A percentile compares a stretch with the other conserved stretches of the same genome.
Evolutionary conservation across 2,888 invertebrate species (phyloP).

Genomic region (Carcina quercana): DNA sequence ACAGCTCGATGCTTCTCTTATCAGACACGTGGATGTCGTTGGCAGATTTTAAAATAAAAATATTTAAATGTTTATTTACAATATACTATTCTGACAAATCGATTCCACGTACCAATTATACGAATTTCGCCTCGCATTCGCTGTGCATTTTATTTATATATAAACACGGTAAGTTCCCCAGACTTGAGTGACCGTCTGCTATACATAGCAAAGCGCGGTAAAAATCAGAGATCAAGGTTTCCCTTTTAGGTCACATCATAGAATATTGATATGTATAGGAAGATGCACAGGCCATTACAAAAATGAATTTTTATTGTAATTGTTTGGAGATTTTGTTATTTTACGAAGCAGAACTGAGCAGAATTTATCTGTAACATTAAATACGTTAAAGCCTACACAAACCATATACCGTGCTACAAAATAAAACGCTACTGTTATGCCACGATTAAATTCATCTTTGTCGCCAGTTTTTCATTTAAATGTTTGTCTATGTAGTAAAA

Average conservation of each 20-base stretch:
- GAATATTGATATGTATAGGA: slow-evolving; percentile 58
- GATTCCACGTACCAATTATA: slow-evolving; percentile 59
- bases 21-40: slow-evolving; percentile 66
- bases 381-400: no score
- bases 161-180: slow-evolving; percentile 7
- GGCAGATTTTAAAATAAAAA: slow-evolving; percentile 61
- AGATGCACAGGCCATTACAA: slow-evolving; percentile 10
- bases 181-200: slow-evolving; percentile 40
- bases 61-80: slow-evolving; percentile 70
- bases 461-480: no score
- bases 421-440: no score
- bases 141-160: slow-evolving; percentile 34
- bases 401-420: no score
- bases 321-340: no score
- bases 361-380: no score
- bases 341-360: no score
- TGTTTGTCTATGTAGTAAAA: no score
- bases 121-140: slow-evolving; percentile 49
- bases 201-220: slow-evolving; percentile 15
- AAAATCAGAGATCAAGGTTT: slow-evolving; percentile 47
- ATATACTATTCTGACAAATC: slow-evolving; percentile 61
- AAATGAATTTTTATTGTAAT: no score
- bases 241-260: slow-evolving; percentile 35
- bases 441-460: no score
- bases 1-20: slow-evolving; percentile 63